A percentile compares a stretch with the other conserved stretches of the same genome.
Conservation (phyloP, 53 echinoderm and acorn worm genomes). For the Pentamera pediparva region DNA sequence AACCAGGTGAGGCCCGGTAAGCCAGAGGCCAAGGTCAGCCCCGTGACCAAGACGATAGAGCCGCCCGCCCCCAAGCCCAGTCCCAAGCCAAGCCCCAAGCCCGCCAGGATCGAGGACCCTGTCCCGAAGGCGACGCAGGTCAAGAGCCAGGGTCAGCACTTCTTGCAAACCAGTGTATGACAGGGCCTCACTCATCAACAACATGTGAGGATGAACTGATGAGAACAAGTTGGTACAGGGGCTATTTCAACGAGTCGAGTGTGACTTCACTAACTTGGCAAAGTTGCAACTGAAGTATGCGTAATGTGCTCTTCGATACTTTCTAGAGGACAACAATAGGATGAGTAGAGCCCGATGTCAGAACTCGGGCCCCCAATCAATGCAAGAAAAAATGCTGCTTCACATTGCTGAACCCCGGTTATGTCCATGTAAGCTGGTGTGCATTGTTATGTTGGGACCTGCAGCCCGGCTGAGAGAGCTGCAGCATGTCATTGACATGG, state of each 20-base stretch:
- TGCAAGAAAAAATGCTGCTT: too few relatives aligned
- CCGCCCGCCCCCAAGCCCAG: conserved; percentile 22
- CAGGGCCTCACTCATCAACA: neutral
- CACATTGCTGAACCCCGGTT: too few relatives aligned
- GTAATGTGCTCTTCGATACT: conserved; percentile 3
- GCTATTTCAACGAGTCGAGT: neutral
- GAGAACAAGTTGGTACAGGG: neutral
- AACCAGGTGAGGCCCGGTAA: conserved; percentile 19
- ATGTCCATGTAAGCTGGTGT: too few relatives aligned
- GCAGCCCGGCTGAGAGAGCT: too few relatives aligned
- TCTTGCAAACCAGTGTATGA: conserved; percentile 88
- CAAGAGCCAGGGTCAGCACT: conserved; percentile 41
- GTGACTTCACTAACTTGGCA: too few relatives aligned
- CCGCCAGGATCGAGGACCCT: conserved; percentile 12
- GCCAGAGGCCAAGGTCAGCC: conserved; percentile 32
- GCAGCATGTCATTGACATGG: too few relatives aligned
- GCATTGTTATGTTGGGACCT: too few relatives aligned
- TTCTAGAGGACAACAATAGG: neutral
- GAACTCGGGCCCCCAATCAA: too few relatives aligned
- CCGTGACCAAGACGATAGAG: conserved; percentile 30
- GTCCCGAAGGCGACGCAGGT: conserved; percentile 37
- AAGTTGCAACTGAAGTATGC: neutral
- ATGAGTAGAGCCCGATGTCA: too few relatives aligned
- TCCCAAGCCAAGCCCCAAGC: conserved; percentile 10
- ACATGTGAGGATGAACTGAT: neutral